Percentiles rank a stretch among this genome's conserved stretches.
phyloP scores from a whole-genome alignment of 2,888 invertebrate genomes.

The Helobdella robusta region DNA sequence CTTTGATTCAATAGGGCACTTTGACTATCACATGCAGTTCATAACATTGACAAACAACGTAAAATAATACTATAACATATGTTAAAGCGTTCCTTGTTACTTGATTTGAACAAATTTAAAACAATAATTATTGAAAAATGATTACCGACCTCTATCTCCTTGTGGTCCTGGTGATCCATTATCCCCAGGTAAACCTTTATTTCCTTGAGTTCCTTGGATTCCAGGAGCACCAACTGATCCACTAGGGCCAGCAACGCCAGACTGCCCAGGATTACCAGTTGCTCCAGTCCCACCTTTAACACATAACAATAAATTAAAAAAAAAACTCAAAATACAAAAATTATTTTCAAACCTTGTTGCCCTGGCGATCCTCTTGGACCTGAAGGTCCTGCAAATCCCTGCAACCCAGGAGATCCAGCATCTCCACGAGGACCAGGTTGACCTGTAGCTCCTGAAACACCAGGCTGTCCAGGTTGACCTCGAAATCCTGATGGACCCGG shows the following conservation, averaged over 20 bases:
- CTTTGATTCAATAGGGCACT: too few species aligned
- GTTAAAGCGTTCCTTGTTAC: too few species aligned
- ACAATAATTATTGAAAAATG: too few species aligned
- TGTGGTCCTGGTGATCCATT: conserved; percentile 12
- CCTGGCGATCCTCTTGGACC: conserved; percentile 11
- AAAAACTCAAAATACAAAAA: background rate
- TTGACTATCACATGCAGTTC: too few species aligned
- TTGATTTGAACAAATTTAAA: too few species aligned
- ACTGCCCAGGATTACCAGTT: conserved; percentile 12
- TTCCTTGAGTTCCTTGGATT: conserved; percentile 10
- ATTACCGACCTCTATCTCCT: conserved; percentile 26
- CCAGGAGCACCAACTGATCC: conserved; percentile 21
- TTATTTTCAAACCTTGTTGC: background rate
- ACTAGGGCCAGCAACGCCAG: conserved; percentile 17
- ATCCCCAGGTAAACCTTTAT: conserved; percentile 10
- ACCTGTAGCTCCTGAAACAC: conserved; percentile 26
- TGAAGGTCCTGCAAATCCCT: background rate
- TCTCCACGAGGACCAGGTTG: conserved; percentile 21
- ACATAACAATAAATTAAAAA: background rate
- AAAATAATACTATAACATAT: too few species aligned
- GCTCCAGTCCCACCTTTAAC: background rate
- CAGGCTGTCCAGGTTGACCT: conserved; percentile 26
- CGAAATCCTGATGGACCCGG: conserved; percentile 22
- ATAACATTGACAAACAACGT: too few species aligned
- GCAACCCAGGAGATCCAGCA: background rate